Evolutionary conservation across 2,113 vertebrate genomes (phyloP), one percentile per base, ranked within the genome.

Genomic region (Caretta caretta): DNA sequence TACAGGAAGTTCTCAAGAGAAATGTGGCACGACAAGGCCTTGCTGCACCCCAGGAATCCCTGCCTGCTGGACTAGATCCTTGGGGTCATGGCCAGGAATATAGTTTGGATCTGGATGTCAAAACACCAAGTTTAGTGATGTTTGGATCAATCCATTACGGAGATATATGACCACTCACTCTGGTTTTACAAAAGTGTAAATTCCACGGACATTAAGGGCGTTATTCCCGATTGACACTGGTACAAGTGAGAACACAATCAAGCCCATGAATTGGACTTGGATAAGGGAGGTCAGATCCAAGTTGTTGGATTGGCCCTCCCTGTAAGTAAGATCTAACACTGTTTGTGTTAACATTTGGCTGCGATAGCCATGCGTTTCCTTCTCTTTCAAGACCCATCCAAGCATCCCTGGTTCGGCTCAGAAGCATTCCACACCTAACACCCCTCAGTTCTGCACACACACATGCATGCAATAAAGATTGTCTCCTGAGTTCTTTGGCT

Each of bases 251-350:
- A 79, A 86, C 75, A 91, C 83, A 96, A 87, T 89, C 57, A 94
- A 94, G 88, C 4, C 3, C 91, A 96, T 90, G 95, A 89, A 95
- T 90, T 97, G 96, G 97, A 97, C 88, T 86, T 76, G 81, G 38
- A 88, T 8, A 8, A 57, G 42, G 57, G 25, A 90, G 83, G 75
- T 97, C 7, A 2, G 86, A 94, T 97, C 96, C 97, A 97, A 0
- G 83, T 90, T 0, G 48, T 10, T 97, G 96, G 96, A 95, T 86
- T 80, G 57, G 95, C 92, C 48, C 88, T 75, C 80, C 78, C 86
- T 86, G 65, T 20, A 90, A 50, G 10, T 94, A 76, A n/a, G 42
- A 3, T 97, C 94, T 91, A 94, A 1, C 59, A 46, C 46, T 93
- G 91, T 96, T 92, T 93, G 27, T 0, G 1, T 94, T 65, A 95